These are phyloP conservation scores for Phrynocephalus forsythii DNA, from an alignment of 2,797 vertebrate genomes.

Conservation along the genomic window DNA sequence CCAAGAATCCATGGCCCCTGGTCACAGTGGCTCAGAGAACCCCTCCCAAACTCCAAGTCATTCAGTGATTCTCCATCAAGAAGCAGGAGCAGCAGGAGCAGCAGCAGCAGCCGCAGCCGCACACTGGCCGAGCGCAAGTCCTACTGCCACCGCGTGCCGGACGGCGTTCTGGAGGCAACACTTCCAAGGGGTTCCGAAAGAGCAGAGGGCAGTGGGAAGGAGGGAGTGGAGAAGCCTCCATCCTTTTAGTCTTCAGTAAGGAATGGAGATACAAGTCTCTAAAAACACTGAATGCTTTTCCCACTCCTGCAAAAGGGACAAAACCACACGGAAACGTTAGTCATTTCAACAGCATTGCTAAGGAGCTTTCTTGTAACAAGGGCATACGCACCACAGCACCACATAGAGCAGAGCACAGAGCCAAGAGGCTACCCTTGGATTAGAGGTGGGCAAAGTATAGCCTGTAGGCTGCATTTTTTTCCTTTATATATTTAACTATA, in stretches of 20 bases:
- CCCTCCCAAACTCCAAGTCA: constrained; percentile 55
- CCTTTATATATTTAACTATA: not conserved
- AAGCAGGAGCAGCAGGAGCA: constrained; percentile 28
- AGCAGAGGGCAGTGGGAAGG: constrained; percentile 57
- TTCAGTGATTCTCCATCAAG: constrained; percentile 61
- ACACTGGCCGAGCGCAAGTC: constrained; percentile 45
- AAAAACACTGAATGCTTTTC: constrained; percentile 76
- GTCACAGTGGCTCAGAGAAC: constrained; percentile 54
- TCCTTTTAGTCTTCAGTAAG: constrained; percentile 77
- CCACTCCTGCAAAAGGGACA: constrained; percentile 66
- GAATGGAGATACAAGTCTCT: constrained; percentile 82
- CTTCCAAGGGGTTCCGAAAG: constrained; percentile 63
- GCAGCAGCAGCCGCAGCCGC: constrained; percentile 10
- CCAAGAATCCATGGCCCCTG: constrained; percentile 49
- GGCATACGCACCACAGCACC: not conserved
- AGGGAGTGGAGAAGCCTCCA: constrained; percentile 71
- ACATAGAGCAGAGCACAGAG: not conserved
- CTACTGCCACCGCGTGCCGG: constrained; percentile 65
- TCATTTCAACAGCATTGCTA: not conserved
- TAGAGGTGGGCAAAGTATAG: not conserved
- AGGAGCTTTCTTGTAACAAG: not conserved
- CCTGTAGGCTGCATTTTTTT: not conserved
- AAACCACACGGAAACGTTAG: not conserved
- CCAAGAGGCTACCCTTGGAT: not conserved
- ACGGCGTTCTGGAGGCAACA: constrained; percentile 40